These are phyloP conservation scores for Lutraria rhynchaena DNA, from an alignment of 1,140 invertebrate genomes.

Conservation along the genomic window DNA sequence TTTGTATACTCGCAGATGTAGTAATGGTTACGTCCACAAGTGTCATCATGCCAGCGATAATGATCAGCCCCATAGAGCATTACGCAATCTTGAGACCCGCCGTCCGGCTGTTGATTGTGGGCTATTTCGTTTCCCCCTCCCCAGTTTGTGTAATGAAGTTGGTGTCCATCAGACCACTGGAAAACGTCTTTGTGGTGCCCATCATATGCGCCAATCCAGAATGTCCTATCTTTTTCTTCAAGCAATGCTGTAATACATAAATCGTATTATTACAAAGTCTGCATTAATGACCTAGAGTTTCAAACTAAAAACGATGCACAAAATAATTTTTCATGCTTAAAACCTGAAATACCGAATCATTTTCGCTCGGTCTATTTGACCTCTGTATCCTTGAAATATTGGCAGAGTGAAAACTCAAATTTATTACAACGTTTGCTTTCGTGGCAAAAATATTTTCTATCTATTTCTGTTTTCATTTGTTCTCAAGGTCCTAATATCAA, in stretches of 20 bases:
- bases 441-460: too few species aligned
- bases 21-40: neutral
- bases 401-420: too few species aligned
- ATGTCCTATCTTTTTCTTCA: neutral
- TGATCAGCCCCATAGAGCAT: slow-evolving; percentile 4
- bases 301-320: too few species aligned
- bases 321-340: too few species aligned
- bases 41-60: slow-evolving; percentile 30
- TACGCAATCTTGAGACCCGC: neutral
- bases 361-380: too few species aligned
- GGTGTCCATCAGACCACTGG: slow-evolving; percentile 11
- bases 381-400: too few species aligned
- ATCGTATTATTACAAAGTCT: too few species aligned
- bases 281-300: too few species aligned
- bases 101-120: slow-evolving; percentile 9
- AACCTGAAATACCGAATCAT: too few species aligned
- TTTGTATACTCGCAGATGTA: slow-evolving; percentile 17
- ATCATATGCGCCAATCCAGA: neutral
- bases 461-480: too few species aligned
- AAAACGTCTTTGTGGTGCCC: neutral
- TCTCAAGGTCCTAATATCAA: too few species aligned
- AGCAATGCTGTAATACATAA: neutral
- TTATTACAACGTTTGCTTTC: too few species aligned
- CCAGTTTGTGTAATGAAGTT: slow-evolving; percentile 15
- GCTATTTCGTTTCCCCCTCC: slow-evolving; percentile 17